Evolutionary conservation across 2,888 invertebrate species (phyloP), one percentile per base, ranked within the genome.

Genomic region (Phytoseiulus persimilis): DNA sequence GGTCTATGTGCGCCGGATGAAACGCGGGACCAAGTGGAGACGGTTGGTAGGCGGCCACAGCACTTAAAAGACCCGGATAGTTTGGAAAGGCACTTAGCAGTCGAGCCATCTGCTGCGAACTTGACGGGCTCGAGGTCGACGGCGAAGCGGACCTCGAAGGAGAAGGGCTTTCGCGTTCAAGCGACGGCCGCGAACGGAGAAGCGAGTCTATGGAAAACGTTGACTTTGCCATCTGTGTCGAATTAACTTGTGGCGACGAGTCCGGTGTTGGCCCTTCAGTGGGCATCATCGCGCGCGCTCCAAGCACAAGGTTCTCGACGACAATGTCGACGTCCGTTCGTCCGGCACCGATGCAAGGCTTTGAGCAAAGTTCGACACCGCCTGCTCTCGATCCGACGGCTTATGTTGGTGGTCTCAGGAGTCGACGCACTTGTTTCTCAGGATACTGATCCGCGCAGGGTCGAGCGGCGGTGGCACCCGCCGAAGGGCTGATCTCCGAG

Each of bases 141-240:
- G 87, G 87, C 14, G 87, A 87, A 28, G 87, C 28, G 11, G 87
- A 87, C 6, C 87, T 33, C 33, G 87, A 87, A 11, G 87, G 87
- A 18, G 87, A 87, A 39, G 87, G 87, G n/a, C 39, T 39, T 28
- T 87, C 87, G 32, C 87, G 32, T 87, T 87, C 87, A 9, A 87
- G 87, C 32, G 39, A 33, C 31, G 87, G 87, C 45, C 87, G 87
- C 33, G 32, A 45, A 14, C 87, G 87, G 0, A 87, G 39, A 28
- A 87, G 45, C 87, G 87, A 87, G n/a, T 87, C 87, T 39, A 87
- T 87, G 0, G 87, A 87, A 45, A 87, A 87, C 45, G 87, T 87
- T 45, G 87, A 87, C 23, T 87, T 87, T 32, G 87, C 45, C n/a
- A 87, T 65, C 18, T 65, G 65, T 28, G 65, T 65, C 65, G 65